A percentile compares a stretch with the other conserved stretches of the same genome.
phyloP scores from a whole-genome alignment of 2,888 invertebrate species.

The Lissocephala sabroskyi region DNA sequence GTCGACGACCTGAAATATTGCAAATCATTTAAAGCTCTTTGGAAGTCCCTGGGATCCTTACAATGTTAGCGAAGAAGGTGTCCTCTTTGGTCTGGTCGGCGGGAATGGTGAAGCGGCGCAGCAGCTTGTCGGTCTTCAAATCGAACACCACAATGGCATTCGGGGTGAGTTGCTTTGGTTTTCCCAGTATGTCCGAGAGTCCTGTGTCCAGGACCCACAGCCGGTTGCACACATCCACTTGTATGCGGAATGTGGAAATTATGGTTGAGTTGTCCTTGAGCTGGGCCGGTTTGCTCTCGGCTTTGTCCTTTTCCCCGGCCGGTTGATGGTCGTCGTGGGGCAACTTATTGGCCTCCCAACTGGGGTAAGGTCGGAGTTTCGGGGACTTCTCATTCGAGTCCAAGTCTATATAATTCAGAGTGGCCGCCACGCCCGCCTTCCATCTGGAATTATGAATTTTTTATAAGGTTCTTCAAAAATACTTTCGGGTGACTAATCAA shows the following conservation, averaged over 20 bases:
- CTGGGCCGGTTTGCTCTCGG: constrained; percentile 67
- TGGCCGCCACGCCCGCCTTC: constrained; percentile 81
- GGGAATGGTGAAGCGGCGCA: constrained; percentile 81
- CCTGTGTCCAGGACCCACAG: constrained; percentile 89
- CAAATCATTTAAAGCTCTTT: not conserved
- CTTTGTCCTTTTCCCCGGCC: constrained; percentile 69
- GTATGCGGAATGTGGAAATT: constrained; percentile 82
- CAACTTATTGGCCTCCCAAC: constrained; percentile 84
- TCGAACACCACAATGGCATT: constrained; percentile 80
- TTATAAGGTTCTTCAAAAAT: not conserved
- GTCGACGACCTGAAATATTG: constrained; percentile 77
- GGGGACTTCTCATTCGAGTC: constrained; percentile 78
- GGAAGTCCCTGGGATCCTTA: constrained; percentile 72
- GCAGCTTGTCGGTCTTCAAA: constrained; percentile 81
- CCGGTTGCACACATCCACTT: constrained; percentile 83
- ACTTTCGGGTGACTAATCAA: no score
- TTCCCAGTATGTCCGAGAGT: constrained; percentile 73
- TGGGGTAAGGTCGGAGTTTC: constrained; percentile 82
- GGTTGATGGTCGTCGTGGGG: constrained; percentile 74
- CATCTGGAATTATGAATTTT: no score
- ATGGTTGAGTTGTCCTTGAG: constrained; percentile 77
- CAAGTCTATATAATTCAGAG: constrained; percentile 79
- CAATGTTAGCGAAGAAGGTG: constrained; percentile 87
- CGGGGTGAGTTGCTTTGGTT: constrained; percentile 76
- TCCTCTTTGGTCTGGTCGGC: constrained; percentile 79